Evolutionary conservation across 2,888 invertebrate species (phyloP).

Genomic region (Pachymerium ferrugineum): DNA sequence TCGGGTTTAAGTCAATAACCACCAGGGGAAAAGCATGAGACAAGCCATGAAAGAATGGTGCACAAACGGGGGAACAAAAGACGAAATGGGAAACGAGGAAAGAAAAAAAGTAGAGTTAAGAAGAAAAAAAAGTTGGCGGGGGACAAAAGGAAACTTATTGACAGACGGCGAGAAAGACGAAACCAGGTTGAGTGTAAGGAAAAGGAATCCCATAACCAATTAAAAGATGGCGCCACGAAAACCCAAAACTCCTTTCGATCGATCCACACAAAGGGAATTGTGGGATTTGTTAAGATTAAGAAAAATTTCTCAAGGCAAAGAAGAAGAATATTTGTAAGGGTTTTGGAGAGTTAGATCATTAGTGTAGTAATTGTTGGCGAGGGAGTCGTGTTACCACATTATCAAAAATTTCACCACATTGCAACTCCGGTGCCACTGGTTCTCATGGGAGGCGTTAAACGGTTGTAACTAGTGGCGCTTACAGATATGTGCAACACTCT

Average conservation of each 20-base stretch:
- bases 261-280: neutral
- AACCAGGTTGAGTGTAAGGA: no score
- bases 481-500: neutral
- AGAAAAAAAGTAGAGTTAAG: neutral
- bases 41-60: no score
- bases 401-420: slow-evolving; percentile 13
- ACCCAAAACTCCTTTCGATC: neutral
- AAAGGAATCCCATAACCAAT: neutral
- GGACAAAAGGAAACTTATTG: neutral
- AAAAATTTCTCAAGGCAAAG: neutral
- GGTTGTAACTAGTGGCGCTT: neutral
- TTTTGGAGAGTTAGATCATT: neutral
- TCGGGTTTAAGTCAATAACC: neutral
- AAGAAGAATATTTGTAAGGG: neutral
- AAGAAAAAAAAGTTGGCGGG: neutral
- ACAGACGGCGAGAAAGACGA: neutral
- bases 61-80: no score
- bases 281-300: neutral
- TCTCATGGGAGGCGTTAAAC: neutral
- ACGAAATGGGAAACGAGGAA: neutral
- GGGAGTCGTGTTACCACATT: slow-evolving; percentile 13
- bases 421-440: neutral
- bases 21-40: neutral
- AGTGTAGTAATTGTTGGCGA: neutral
- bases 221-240: neutral